Percentiles rank a stretch among this genome's conserved stretches.
These are phyloP conservation scores for Peromyscus melanophrys DNA, from an alignment of 2,797 vertebrate species.

Conservation along the genomic window DNA sequence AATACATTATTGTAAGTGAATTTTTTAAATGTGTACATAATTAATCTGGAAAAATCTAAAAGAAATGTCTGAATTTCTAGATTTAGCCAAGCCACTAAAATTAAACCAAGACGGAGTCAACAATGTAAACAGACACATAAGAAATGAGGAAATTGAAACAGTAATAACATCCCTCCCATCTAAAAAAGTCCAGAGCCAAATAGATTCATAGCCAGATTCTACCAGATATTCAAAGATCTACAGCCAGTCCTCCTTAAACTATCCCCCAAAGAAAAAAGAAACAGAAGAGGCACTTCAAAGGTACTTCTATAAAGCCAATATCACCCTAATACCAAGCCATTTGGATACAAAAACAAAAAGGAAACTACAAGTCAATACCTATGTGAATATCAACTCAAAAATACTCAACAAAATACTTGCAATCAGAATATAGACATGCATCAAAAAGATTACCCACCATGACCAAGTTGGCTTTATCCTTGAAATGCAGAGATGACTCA, in stretches of 20 bases:
- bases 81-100: not conserved
- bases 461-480: not conserved
- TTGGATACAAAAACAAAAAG: not conserved
- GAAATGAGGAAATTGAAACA: not conserved
- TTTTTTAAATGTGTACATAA: not conserved
- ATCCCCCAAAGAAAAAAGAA: not conserved
- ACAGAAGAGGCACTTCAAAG: not conserved
- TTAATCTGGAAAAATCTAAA: not conserved
- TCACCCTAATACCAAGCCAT: not conserved
- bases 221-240: not conserved
- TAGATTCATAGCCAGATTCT: not conserved
- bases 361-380: not conserved
- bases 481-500: not conserved
- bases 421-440: not conserved
- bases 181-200: not conserved
- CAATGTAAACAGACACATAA: too few species aligned
- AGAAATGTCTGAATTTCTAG: not conserved
- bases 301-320: not conserved
- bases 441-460: not conserved
- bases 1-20: too few species aligned
- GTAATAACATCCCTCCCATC: not conserved
- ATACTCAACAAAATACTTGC: not conserved
- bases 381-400: not conserved
- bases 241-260: not conserved
- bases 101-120: not conserved